A percentile compares a stretch with the other conserved stretches of the same genome.
phyloP scores from a whole-genome alignment of 2,113 vertebrate species.

The Tilapia sparmanii region DNA sequence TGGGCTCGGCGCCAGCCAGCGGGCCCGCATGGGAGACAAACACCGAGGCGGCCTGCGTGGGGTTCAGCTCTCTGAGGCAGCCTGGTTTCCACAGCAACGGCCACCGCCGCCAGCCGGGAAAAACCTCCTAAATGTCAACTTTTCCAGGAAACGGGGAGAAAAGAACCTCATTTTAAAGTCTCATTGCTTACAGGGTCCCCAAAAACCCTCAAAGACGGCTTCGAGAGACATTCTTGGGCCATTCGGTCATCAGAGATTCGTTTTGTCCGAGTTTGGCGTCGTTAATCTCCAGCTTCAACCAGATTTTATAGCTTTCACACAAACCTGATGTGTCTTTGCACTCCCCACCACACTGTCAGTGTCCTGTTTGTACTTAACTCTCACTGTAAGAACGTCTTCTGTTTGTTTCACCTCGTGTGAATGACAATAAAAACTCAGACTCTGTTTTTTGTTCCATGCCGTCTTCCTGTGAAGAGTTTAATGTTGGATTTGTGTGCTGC shows the following conservation, averaged over 20 bases:
- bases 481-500: fast-evolving
- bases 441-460: fast-evolving
- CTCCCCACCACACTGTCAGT: not conserved
- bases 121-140: slow-evolving; percentile 7
- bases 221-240: not conserved
- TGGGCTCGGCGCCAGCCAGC: slow-evolving; percentile 30
- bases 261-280: not conserved
- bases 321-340: not conserved
- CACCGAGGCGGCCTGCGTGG: not conserved
- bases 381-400: not conserved
- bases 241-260: not conserved
- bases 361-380: not conserved
- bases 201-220: not conserved
- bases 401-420: not conserved
- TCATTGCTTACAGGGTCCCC: not conserved
- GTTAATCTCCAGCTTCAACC: not conserved
- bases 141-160: slow-evolving; percentile 24
- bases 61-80: slow-evolving; percentile 1
- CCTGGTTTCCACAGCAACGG: not conserved
- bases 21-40: slow-evolving; percentile 14
- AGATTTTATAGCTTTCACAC: not conserved
- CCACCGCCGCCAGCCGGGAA: not conserved
- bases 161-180: slow-evolving; percentile 10
- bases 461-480: not conserved
- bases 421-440: fast-evolving